phyloP scores from a whole-genome alignment of 1,140 invertebrate species.

The Zaprionus africanus region DNA sequence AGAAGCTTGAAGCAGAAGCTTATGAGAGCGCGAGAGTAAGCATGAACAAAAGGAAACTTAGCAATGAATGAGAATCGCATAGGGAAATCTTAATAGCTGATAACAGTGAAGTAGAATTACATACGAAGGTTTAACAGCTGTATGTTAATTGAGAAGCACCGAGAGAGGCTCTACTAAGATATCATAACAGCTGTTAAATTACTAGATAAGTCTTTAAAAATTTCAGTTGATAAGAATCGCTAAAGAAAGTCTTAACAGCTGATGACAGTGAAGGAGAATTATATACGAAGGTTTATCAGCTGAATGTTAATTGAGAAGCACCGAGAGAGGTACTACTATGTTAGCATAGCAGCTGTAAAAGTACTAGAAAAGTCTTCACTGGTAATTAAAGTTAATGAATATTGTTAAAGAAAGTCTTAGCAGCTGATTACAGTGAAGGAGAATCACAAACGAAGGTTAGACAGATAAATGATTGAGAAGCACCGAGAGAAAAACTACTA shows the following conservation, averaged over 20 bases:
- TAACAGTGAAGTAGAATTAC: constrained; percentile 12
- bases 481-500: too few species aligned
- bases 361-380: too few species aligned
- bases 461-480: too few species aligned
- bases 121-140: background rate
- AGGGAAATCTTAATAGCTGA: background rate
- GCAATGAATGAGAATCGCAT: constrained; percentile 10
- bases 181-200: too few species aligned
- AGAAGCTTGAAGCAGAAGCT: background rate
- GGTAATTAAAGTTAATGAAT: background rate
- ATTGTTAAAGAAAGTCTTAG: background rate
- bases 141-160: too few species aligned
- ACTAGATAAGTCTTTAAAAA: too few species aligned
- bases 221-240: constrained; percentile 25
- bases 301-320: too few species aligned
- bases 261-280: constrained; percentile 13
- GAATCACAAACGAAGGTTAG: constrained; percentile 6
- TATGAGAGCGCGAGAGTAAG: background rate
- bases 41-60: background rate
- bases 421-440: constrained; percentile 2
- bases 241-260: background rate
- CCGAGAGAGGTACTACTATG: too few species aligned
- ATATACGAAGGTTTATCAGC: background rate
- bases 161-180: too few species aligned
- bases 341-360: too few species aligned